Percentiles rank a stretch among this genome's conserved stretches.
These are phyloP conservation scores for Geococcyx californianus DNA, from an alignment of 2,113 vertebrate species.

Conservation along the genomic window DNA sequence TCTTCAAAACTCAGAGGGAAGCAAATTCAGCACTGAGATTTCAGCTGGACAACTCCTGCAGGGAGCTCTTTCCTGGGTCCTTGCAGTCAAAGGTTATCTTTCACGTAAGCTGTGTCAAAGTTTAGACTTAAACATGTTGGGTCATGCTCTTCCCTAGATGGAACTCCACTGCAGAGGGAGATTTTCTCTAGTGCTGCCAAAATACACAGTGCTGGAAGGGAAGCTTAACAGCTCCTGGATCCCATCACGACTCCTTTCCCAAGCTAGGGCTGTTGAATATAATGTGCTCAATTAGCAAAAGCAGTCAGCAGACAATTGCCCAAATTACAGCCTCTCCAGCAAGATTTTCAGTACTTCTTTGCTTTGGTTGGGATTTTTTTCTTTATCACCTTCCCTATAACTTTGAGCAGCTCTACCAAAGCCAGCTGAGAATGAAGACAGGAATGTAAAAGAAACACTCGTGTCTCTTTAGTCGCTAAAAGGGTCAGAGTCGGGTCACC, in stretches of 20 bases:
- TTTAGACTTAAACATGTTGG: neutral
- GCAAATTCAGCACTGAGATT: neutral
- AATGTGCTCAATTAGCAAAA: neutral
- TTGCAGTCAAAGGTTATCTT: slow-evolving; percentile 55
- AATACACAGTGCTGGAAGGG: neutral
- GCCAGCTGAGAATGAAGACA: neutral
- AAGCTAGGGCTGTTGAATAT: neutral
- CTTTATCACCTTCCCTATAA: neutral
- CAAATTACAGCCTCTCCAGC: neutral
- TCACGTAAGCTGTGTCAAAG: neutral
- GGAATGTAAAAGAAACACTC: neutral
- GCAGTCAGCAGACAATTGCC: neutral
- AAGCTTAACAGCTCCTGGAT: neutral
- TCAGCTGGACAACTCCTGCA: neutral
- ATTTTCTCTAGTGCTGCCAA: neutral
- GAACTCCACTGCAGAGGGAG: neutral
- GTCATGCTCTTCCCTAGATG: neutral
- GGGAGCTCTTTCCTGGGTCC: neutral
- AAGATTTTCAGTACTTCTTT: neutral
- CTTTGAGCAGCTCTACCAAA: neutral
- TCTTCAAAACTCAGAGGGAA: slow-evolving; percentile 28
- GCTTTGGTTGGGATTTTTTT: neutral
- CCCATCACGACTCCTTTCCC: neutral
- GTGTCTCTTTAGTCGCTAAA: neutral
- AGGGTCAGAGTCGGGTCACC: slow-evolving; percentile 14